Evolutionary conservation across 1,140 invertebrate species (phyloP), one percentile per base, ranked within the genome.

Genomic region (Aphelinus certus): DNA sequence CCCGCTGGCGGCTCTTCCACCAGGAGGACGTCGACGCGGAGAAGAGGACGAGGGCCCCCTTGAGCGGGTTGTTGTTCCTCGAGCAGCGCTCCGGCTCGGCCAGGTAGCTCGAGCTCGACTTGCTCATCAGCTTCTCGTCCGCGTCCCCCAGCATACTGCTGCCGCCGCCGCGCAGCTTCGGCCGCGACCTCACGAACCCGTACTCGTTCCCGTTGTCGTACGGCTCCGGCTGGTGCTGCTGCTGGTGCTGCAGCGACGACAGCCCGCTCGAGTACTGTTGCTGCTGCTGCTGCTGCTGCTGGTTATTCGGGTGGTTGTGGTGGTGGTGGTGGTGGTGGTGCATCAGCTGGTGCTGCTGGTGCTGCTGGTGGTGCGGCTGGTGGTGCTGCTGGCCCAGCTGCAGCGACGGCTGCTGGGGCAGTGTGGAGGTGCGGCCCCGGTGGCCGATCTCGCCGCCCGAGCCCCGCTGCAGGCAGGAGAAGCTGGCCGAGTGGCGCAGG

Each of bases 401-500:
- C 6, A 81, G 79, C 73, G 81, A 81, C 7, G 85, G 84, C 43
- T 87, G 85, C 55, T 88, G 85, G 26, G 88, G 83, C 56, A 89
- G 80, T 6, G 89, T 89, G 51, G 88, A 89, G 5, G 88, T 89
- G 64, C 89, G 83, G 2, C 88, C 82, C 2, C 88, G 83, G 72
- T 88, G 88, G 46, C 83, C 81, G 45, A 83, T 84, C 71, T 81
- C 79, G 53, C 83, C 83, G 70, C 81, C 79, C 4, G 85, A 83
- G 71, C 87, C 83, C 48, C 88, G 84, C 68, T 88, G 86, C 53
- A 89, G 82, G 80, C 89, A 89, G 49, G 88, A 89, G 80, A 89
- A 89, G 71, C 88, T 89, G 53, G 88, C 89, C 77, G 89, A 89
- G 80, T 89, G 89, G 73, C 88, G 80, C 68, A 89, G 81, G 77